These are phyloP conservation scores for Polyommatus icarus DNA, from an alignment of 2,888 invertebrate genomes.

Conservation along the genomic window DNA sequence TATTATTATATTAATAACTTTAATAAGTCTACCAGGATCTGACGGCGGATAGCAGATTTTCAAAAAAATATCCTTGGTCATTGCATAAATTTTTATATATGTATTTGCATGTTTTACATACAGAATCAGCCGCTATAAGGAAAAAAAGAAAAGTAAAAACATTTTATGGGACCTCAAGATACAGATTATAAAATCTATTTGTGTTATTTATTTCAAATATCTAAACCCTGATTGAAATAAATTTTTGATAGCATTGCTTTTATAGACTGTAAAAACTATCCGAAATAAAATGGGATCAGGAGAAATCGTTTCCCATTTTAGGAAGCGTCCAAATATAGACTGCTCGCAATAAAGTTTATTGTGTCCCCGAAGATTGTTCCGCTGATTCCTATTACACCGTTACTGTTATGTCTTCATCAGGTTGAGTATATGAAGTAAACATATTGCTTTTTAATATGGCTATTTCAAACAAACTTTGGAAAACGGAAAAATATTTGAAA, in stretches of 20 bases:
- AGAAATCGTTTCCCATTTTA: slow-evolving; percentile 11
- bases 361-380: slow-evolving; percentile 6
- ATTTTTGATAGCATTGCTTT: not conserved
- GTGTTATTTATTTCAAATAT: not conserved
- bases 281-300: slow-evolving; percentile 9
- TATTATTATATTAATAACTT: too few species aligned
- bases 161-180: not conserved
- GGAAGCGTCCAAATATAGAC: slow-evolving; percentile 19
- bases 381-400: slow-evolving; percentile 6
- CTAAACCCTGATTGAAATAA: not conserved
- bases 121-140: too few species aligned
- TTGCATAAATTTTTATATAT: too few species aligned
- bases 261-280: slow-evolving; percentile 10
- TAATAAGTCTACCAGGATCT: too few species aligned
- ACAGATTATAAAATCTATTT: not conserved
- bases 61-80: too few species aligned
- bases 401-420: slow-evolving; percentile 3
- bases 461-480: not conserved
- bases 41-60: too few species aligned
- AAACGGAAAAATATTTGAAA: not conserved
- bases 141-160: not conserved
- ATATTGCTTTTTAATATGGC: not conserved
- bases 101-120: too few species aligned
- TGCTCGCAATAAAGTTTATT: slow-evolving; percentile 20
- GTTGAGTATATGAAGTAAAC: not conserved